A percentile compares a stretch with the other conserved stretches of the same genome.
These are phyloP conservation scores for Pheucticus melanocephalus DNA, from an alignment of 2,113 vertebrate species.

Conservation along the genomic window DNA sequence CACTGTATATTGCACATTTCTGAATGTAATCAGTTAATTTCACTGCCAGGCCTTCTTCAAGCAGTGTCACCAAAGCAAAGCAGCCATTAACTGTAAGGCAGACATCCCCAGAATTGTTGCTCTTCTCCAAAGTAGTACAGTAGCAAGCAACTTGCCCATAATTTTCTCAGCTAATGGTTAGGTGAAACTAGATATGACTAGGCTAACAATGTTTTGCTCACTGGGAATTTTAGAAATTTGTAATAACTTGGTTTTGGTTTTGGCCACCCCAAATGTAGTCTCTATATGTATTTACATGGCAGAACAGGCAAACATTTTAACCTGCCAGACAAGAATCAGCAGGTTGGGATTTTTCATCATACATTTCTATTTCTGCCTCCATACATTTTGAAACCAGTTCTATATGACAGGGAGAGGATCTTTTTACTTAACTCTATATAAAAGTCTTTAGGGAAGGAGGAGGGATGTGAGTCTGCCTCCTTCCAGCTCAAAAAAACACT, in stretches of 20 bases:
- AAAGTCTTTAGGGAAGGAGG: not conserved
- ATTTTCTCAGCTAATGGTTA: not conserved
- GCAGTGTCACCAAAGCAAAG: not conserved
- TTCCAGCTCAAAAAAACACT: fast-evolving
- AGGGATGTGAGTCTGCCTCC: not conserved
- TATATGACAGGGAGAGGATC: not conserved
- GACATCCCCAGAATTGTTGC: not conserved
- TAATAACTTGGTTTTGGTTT: not conserved
- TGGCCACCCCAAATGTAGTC: not conserved
- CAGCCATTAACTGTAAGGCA: not conserved
- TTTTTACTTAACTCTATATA: not conserved
- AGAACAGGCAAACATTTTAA: not conserved
- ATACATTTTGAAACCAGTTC: not conserved
- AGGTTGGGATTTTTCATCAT: not conserved
- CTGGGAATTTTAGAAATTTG: fast-evolving
- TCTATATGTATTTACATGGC: not conserved
- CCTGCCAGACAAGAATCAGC: not conserved
- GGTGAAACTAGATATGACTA: not conserved
- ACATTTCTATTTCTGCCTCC: not conserved
- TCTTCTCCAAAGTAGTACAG: not conserved
- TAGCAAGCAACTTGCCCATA: not conserved
- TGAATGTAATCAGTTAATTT: not conserved
- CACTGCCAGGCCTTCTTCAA: not conserved
- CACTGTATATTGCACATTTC: not conserved
- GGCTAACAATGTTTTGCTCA: not conserved